These are phyloP conservation scores for Caligus rogercresseyi DNA, from an alignment of 1,140 invertebrate genomes.

Conservation along the genomic window DNA sequence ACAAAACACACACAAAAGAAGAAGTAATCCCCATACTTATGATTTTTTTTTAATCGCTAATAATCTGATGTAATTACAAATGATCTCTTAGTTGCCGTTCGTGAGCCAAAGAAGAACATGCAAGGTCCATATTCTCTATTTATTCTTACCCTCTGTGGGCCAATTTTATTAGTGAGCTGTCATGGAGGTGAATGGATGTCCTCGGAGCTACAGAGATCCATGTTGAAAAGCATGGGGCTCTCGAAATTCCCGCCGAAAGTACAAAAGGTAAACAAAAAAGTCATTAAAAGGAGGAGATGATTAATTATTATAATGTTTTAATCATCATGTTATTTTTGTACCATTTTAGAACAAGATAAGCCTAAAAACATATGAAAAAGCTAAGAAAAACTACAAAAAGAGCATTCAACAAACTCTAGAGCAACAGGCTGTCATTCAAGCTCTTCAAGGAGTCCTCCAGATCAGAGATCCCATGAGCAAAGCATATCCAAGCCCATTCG, in stretches of 20 bases:
- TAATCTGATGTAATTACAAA: too few species aligned
- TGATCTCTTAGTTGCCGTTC: too few species aligned
- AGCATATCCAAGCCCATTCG: neutral
- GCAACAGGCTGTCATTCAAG: neutral
- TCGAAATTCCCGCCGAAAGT: neutral
- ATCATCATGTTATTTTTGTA: neutral
- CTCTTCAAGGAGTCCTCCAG: neutral
- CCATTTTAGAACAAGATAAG: neutral
- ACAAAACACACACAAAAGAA: too few species aligned
- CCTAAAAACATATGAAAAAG: neutral
- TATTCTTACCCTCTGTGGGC: too few species aligned
- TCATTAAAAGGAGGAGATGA: neutral
- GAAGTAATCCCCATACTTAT: too few species aligned
- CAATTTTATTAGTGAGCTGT: too few species aligned
- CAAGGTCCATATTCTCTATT: too few species aligned
- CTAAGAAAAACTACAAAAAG: neutral
- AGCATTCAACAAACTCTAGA: neutral
- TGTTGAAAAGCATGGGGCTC: neutral
- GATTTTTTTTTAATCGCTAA: too few species aligned
- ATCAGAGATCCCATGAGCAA: neutral
- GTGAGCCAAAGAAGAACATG: too few species aligned
- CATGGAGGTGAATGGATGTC: too few species aligned
- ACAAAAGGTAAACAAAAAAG: neutral
- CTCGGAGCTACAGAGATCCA: neutral
- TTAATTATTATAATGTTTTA: neutral